A percentile compares a stretch with the other conserved stretches of the same genome.
Conservation (phyloP, 1,140 invertebrate species). For the Antheraea mylitta region DNA sequence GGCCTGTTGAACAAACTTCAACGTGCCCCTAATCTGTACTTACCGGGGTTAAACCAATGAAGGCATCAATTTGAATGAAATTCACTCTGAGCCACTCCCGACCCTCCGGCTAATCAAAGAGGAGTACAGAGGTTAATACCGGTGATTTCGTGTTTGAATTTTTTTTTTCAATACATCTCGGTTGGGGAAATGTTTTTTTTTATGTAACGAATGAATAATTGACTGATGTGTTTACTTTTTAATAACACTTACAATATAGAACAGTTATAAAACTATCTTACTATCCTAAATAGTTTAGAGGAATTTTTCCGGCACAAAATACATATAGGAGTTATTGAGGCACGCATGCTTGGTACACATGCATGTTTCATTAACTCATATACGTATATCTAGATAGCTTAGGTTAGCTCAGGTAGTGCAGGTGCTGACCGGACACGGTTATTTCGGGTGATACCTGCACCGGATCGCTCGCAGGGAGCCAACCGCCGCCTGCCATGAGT, state of each 20-base stretch:
- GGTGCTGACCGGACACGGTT: too few relatives aligned
- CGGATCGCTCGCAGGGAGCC: too few relatives aligned
- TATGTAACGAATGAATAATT: background rate
- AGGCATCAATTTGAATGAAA: conserved; percentile 60
- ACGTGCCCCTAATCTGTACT: conserved; percentile 42
- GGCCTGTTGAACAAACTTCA: conserved; percentile 47
- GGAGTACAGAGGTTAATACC: conserved; percentile 35
- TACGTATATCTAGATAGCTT: too few relatives aligned
- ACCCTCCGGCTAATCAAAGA: conserved; percentile 38
- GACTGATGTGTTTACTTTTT: background rate
- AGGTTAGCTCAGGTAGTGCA: too few relatives aligned
- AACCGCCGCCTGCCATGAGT: too few relatives aligned
- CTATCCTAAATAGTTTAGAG: too few relatives aligned
- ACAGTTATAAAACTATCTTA: too few relatives aligned
- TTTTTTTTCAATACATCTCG: conserved; percentile 22
- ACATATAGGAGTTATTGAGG: too few relatives aligned
- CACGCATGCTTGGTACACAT: too few relatives aligned
- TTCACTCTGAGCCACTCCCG: conserved; percentile 31
- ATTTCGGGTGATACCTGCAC: too few relatives aligned
- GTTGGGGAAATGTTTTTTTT: conserved; percentile 4
- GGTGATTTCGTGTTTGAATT: conserved; percentile 26
- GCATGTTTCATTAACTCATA: too few relatives aligned
- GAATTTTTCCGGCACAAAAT: too few relatives aligned
- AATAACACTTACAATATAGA: background rate
- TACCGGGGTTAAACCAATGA: conserved; percentile 58